Evolutionary conservation across 1,140 invertebrate genomes (phyloP), one percentile per base, ranked within the genome.

Genomic region (Aphelinus certus): DNA sequence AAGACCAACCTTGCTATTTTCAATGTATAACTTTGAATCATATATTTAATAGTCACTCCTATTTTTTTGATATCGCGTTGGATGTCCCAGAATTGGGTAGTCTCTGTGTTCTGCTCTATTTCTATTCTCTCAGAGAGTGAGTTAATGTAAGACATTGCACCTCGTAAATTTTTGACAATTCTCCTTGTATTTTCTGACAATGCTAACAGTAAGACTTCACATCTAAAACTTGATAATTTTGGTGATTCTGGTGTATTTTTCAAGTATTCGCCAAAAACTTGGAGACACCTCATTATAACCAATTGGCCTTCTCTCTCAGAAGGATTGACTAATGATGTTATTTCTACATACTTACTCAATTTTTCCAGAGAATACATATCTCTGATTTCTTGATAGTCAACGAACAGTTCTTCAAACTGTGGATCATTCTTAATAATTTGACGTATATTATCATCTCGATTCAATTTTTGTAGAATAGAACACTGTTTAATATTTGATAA

Each of bases 161-260:
- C 60, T 26, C 57, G 55, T n/a, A 69, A 49, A 60, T 58, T 42
- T 10, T 60, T 60, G 4, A 69, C n/a, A 7, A 69, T 45, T 26
- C 60, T 51, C 60, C 67, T 69, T 49, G 67, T 69, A 42, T 57
- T 49, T 6, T 48, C 60, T 26, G 67, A 56, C n/a, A 69, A 69
- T 26, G 67, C 58, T 60, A 69, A 48, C n/a, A 69, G 10, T 7
- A 69, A n/a, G 3, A 47, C 10, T 3, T 69, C 57, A 49, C 67
- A 60, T 49, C 4, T 51, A 60, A 7, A n/a, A 7, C 3, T 60
- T 49, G 67, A 60, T 49, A 69, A 7, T 42, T 69, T 69, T 9
- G 67, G 67, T 49, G 67, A 60, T 49, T 69, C 56, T 43, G 60
- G 10, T 3, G 67, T 69, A 48, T 69, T 69, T 49, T 69, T 69